These are phyloP conservation scores for Albula goreensis DNA, from an alignment of 2,113 vertebrate species.

Conservation along the genomic window DNA sequence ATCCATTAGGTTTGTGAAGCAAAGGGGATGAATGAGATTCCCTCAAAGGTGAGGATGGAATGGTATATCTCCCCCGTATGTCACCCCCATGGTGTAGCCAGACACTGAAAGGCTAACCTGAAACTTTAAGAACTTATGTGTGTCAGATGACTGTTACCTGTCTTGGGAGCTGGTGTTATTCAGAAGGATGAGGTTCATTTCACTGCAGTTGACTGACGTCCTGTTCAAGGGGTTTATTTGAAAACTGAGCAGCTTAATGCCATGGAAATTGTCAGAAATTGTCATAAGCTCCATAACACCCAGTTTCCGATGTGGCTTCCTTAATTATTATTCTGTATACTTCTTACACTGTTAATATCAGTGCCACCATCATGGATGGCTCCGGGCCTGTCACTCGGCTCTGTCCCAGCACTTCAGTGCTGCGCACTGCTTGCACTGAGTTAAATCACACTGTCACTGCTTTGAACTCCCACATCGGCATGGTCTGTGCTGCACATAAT, in stretches of 20 bases:
- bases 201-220: background rate
- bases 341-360: background rate
- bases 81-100: background rate
- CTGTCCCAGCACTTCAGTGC: background rate
- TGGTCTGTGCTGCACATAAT: background rate
- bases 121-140: background rate
- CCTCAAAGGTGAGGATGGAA: background rate
- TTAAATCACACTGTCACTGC: background rate
- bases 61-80: background rate
- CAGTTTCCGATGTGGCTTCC: background rate
- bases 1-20: background rate
- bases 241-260: background rate
- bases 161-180: background rate
- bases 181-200: background rate
- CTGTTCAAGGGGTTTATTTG: background rate
- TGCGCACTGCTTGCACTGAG: background rate
- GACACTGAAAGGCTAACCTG: background rate
- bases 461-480: background rate
- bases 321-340: background rate
- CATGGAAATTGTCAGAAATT: background rate
- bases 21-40: background rate
- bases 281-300: background rate
- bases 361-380: background rate
- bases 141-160: background rate
- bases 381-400: background rate